These are phyloP conservation scores for Parthenolecanium corni DNA, from an alignment of 2,888 invertebrate genomes.

Conservation along the genomic window DNA sequence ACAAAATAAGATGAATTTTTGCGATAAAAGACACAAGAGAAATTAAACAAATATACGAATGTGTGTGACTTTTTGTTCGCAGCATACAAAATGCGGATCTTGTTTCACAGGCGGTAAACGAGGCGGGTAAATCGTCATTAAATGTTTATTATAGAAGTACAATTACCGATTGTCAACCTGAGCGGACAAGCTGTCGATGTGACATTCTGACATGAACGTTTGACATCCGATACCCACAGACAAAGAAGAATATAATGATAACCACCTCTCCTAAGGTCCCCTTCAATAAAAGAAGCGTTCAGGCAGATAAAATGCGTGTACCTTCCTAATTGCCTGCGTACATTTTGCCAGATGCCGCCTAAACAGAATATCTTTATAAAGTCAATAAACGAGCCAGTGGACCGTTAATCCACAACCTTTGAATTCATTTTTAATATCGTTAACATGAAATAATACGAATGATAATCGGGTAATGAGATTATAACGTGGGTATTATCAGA, in stretches of 20 bases:
- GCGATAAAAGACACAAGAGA: too few relatives aligned
- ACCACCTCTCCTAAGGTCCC: background rate
- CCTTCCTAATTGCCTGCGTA: background rate
- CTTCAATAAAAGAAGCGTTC: background rate
- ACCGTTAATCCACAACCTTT: background rate
- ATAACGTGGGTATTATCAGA: too few relatives aligned
- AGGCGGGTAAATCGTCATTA: background rate
- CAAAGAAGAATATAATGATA: background rate
- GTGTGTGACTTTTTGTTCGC: background rate
- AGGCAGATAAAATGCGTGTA: background rate
- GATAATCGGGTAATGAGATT: background rate
- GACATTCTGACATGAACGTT: background rate
- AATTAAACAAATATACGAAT: too few relatives aligned
- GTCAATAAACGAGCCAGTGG: background rate
- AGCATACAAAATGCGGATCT: background rate
- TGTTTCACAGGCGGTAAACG: background rate
- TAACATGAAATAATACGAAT: too few relatives aligned
- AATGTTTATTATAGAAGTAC: background rate
- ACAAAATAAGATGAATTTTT: too few relatives aligned
- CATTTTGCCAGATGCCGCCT: background rate
- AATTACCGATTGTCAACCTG: background rate
- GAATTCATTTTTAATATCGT: background rate
- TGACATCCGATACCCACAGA: background rate
- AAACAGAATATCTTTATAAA: background rate
- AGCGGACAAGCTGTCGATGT: background rate